Evolutionary conservation across 2,888 invertebrate species (phyloP).

Genomic region (Ethmia dodecea): DNA sequence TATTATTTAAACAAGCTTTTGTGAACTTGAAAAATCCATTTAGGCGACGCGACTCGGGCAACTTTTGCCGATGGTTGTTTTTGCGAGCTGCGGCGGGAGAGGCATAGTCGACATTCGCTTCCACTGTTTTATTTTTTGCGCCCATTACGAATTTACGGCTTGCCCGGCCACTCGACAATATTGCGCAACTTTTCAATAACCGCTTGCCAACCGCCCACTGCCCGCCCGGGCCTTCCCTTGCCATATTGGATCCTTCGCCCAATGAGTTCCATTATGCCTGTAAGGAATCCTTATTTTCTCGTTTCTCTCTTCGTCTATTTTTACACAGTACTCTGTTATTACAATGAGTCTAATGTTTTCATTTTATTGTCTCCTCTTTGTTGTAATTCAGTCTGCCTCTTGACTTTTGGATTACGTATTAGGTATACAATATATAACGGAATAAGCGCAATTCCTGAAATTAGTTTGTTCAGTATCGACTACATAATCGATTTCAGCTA

Average conservation of each 20-base stretch:
- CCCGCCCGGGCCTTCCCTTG: conserved; percentile 37
- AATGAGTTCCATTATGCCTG: conserved; percentile 41
- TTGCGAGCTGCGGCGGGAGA: conserved; percentile 42
- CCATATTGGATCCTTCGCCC: conserved; percentile 68
- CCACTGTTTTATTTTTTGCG: conserved; percentile 68
- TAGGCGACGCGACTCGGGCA: conserved; percentile 42
- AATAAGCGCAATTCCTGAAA: no score
- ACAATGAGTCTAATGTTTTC: no score
- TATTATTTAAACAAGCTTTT: conserved; percentile 6
- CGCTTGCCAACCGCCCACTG: conserved; percentile 36
- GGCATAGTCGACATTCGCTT: conserved; percentile 36
- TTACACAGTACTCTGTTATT: conserved; percentile 4
- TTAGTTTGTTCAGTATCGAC: no score
- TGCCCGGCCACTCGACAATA: conserved; percentile 70
- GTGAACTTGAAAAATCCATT: conserved; percentile 64
- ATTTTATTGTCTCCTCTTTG: no score
- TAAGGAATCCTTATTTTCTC: conserved; percentile 22
- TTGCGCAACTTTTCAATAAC: conserved; percentile 77
- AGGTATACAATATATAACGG: no score
- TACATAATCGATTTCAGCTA: no score
- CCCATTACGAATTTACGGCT: conserved; percentile 74
- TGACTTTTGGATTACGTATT: no score
- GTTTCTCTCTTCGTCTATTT: conserved; percentile 20
- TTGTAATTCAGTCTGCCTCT: no score
- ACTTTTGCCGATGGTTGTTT: conserved; percentile 62